A percentile compares a stretch with the other conserved stretches of the same genome.
phyloP scores from a whole-genome alignment of 1,140 invertebrate genomes.

The Drosophila equinoxialis region DNA sequence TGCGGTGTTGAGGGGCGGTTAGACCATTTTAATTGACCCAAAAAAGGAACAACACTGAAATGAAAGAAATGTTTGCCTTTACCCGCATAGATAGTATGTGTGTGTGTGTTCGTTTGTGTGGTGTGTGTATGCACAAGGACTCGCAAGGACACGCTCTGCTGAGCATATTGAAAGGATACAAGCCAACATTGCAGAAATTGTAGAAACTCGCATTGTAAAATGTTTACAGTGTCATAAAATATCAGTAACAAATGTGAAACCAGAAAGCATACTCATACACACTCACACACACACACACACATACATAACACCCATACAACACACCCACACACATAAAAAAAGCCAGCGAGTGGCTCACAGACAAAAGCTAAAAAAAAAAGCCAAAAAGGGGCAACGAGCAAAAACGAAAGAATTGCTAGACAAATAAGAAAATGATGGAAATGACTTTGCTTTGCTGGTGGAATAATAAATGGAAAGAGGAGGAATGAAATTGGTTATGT shows the following conservation, averaged over 20 bases:
- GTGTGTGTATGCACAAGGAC: slow-evolving; percentile 27
- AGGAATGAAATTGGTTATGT: slow-evolving; percentile 5
- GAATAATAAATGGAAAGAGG: slow-evolving; percentile 32
- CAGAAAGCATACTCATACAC: slow-evolving; percentile 31
- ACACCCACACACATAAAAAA: not conserved
- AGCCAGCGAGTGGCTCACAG: too few species aligned
- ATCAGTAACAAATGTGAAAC: slow-evolving; percentile 69
- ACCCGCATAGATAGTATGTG: slow-evolving; percentile 30
- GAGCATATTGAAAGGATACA: slow-evolving; percentile 57
- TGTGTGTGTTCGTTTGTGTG: slow-evolving; percentile 9
- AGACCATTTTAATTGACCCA: slow-evolving; percentile 43
- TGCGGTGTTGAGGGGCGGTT: not conserved
- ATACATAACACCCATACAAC: too few species aligned
- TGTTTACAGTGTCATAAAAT: slow-evolving; percentile 80
- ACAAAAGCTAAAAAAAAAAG: slow-evolving; percentile 12
- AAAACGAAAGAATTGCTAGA: slow-evolving; percentile 35
- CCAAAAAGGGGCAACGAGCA: slow-evolving; percentile 4
- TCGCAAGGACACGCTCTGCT: slow-evolving; percentile 65
- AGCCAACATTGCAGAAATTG: slow-evolving; percentile 21
- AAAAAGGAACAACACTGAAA: slow-evolving; percentile 28
- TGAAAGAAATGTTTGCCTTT: slow-evolving; percentile 19
- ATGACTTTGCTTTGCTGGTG: slow-evolving; percentile 18
- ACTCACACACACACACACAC: slow-evolving; percentile 4
- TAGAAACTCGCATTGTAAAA: slow-evolving; percentile 59
- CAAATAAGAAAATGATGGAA: slow-evolving; percentile 51